phyloP scores from a whole-genome alignment of 64 coral and sea anemone genomes.

The Porites lutea region DNA sequence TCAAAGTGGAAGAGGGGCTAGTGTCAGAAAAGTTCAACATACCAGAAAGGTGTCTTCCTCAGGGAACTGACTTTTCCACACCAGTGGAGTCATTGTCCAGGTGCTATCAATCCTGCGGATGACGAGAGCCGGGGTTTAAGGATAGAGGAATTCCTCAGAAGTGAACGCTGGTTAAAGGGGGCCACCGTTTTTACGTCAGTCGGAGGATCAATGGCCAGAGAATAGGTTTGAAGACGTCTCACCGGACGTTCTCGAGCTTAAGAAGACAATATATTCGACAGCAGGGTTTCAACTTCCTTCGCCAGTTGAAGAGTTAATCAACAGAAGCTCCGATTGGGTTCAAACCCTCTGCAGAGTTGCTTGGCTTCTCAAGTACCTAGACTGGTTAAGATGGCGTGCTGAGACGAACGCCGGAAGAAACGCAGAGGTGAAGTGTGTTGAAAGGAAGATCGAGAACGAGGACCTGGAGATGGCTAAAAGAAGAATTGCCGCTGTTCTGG shows the following conservation, averaged over 20 bases:
- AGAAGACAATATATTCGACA: neutral
- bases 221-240: neutral
- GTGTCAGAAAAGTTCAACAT: too few species aligned
- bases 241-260: neutral
- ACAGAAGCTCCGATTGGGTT: neutral
- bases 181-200: slow-evolving; percentile 11
- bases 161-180: slow-evolving; percentile 40
- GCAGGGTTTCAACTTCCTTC: neutral
- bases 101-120: slow-evolving; percentile 16
- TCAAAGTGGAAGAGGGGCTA: too few species aligned
- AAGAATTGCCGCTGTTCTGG: neutral
- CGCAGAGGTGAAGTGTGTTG: neutral
- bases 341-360: neutral
- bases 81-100: slow-evolving; percentile 57
- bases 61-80: neutral
- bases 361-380: slow-evolving; percentile 14
- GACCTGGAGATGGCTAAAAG: slow-evolving; percentile 13
- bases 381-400: neutral
- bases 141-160: neutral
- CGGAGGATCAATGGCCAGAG: slow-evolving; percentile 42
- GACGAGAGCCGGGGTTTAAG: neutral
- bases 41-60: neutral
- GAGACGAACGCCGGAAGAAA: neutral
- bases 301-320: neutral
- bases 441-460: neutral